These are phyloP conservation scores for Turritopsis dohrnii DNA, from an alignment of 30 jellyfish, hydroid and myxozoan genomes.

Conservation along the genomic window DNA sequence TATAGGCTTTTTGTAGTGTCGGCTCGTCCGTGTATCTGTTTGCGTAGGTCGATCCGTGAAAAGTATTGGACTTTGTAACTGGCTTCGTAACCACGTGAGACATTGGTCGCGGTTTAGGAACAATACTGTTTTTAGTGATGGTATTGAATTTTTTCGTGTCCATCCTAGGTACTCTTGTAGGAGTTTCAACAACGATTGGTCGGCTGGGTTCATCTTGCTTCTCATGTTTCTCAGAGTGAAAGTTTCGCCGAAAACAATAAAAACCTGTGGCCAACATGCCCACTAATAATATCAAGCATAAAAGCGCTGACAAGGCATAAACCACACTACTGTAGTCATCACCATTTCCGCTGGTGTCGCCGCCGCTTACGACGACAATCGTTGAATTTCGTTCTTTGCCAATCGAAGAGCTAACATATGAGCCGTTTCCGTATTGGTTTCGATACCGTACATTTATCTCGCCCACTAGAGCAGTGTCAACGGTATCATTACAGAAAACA, in stretches of 20 bases:
- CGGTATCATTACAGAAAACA: background rate
- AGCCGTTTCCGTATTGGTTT: slow-evolving; percentile 10
- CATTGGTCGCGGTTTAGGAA: slow-evolving; percentile 10
- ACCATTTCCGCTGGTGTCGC: background rate
- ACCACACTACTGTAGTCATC: background rate
- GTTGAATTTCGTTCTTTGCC: background rate
- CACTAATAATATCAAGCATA: background rate
- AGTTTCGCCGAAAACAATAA: background rate
- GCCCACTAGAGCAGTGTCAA: background rate
- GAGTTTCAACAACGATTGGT: background rate
- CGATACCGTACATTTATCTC: background rate
- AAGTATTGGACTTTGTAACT: slow-evolving; percentile 2
- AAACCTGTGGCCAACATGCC: background rate
- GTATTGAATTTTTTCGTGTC: background rate
- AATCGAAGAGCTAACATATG: background rate
- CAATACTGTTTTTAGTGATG: background rate
- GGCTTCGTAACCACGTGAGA: slow-evolving; percentile 11
- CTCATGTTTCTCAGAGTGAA: background rate
- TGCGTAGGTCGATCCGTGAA: background rate
- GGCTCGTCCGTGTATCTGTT: slow-evolving; percentile 16
- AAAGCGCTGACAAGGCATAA: background rate
- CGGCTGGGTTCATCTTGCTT: background rate
- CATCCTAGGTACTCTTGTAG: background rate
- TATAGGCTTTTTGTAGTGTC: background rate
- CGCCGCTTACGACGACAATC: background rate